Evolutionary conservation across 2,888 invertebrate species (phyloP).

Genomic region (Ormyrus pomaceus): DNA sequence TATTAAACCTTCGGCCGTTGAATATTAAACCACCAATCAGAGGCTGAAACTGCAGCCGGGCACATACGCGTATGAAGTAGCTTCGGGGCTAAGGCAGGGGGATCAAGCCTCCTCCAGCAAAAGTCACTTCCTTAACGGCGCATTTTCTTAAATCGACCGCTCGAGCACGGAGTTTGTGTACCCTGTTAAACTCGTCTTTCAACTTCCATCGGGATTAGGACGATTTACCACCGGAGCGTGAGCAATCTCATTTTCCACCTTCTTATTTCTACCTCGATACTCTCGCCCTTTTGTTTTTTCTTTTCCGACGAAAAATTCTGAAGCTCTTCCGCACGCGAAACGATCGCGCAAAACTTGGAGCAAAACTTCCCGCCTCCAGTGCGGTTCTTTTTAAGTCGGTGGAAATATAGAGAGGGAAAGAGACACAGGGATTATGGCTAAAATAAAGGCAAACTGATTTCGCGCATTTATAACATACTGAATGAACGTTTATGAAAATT

Average conservation of each 20-base stretch:
- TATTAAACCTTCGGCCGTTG: conserved; percentile 58
- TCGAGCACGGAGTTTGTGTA: neutral
- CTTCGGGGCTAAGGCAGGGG: neutral
- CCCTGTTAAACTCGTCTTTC: conserved; percentile 5
- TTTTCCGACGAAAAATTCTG: no score
- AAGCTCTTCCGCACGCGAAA: no score
- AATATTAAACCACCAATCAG: conserved; percentile 59
- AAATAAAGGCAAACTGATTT: no score
- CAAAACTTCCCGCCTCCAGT: no score
- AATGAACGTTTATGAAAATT: no score
- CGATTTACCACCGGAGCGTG: no score
- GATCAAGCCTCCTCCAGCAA: neutral
- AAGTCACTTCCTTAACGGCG: conserved; percentile 44
- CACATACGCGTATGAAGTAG: neutral
- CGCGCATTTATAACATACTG: no score
- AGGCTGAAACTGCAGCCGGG: conserved; percentile 27
- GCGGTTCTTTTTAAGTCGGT: no score
- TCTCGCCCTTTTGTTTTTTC: neutral
- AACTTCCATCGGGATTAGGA: neutral
- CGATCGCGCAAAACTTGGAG: no score
- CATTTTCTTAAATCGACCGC: conserved; percentile 35
- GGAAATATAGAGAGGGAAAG: no score
- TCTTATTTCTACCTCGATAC: neutral
- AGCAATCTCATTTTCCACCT: neutral
- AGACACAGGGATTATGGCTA: no score